Evolutionary conservation across 2,888 invertebrate species (phyloP), one percentile per base, ranked within the genome.

Genomic region (Deilephila elpenor): DNA sequence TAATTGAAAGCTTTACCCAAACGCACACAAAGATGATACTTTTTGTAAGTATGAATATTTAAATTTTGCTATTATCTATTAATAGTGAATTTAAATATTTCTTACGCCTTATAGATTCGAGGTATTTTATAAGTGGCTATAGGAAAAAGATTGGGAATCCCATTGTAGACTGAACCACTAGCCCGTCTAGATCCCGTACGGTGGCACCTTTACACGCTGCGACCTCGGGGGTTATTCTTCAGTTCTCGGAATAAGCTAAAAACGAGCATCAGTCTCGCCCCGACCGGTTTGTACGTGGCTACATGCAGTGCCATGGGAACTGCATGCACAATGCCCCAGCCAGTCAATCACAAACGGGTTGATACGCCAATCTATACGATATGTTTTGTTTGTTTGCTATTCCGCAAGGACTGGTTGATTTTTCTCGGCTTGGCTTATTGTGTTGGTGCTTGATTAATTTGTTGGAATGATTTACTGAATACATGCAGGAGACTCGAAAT

Each of bases 121-220:
- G 14, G 11, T 44, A 11, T 44, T 32, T 32, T 44, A 44, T 44
- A 44, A 44, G 44, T 11, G 44, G n/a, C n/a, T 4, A 6, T 5
- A 14, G 5, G 5, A 19, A 17, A 56, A n/a, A 56, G 56, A 17
- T 37, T 34, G 20, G 5, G n/a, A 37, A 44, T 4, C 6, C 20
- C 3, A 11, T 34, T 44, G 14, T 5, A 3, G n/a, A 64, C 5
- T 34, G 37, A 64, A 17, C 67, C 67, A 19, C 34, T 32, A 59
- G 32, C 34, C n/a, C 32, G 11, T 19, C 44, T 44, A 59, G 76
- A 80, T 89, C 84, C 89, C 89, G 88, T 89, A 86, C 74, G 75
- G 67, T 82, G 88, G 83, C 88, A 89, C 81, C 79, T 86, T 89
- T 85, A 88, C 86, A 84, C 83, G 67, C 80, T 83, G 61, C 78